Evolutionary conservation across 2,888 invertebrate genomes (phyloP).

Genomic region (Drosophila setosimentum): DNA sequence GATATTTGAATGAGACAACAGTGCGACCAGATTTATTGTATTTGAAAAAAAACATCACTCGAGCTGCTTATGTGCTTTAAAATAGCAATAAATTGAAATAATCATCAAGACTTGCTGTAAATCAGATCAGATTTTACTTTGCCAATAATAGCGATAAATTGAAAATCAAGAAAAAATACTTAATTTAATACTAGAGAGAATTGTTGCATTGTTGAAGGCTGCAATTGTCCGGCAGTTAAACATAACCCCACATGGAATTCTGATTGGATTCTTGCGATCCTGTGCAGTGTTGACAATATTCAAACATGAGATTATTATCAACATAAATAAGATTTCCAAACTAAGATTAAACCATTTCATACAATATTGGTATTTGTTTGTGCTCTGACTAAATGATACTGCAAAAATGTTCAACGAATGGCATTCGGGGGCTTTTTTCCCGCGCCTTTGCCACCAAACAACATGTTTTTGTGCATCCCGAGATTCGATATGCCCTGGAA

Average conservation of each 20-base stretch:
- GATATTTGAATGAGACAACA: constrained; percentile 8
- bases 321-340: neutral
- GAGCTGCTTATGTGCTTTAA: constrained; percentile 1
- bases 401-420: constrained; percentile 8
- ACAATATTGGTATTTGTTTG: neutral
- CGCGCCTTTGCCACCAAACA: constrained; percentile 23
- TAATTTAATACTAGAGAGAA: neutral
- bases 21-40: constrained; percentile 16
- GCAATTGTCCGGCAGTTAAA: neutral
- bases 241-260: constrained; percentile 11
- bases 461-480: constrained; percentile 86
- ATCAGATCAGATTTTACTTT: neutral
- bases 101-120: neutral
- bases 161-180: constrained; percentile 16
- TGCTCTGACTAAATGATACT: constrained; percentile 32
- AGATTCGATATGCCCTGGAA: constrained; percentile 89
- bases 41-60: neutral
- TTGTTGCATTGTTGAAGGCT: neutral
- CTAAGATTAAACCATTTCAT: neutral
- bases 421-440: constrained; percentile 13
- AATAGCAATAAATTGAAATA: neutral
- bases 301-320: constrained; percentile 5
- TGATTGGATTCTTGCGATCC: neutral
- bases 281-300: neutral
- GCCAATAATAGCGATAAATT: neutral